Evolutionary conservation across 2,888 invertebrate species (phyloP).

Genomic region (Stratiomys singularior): DNA sequence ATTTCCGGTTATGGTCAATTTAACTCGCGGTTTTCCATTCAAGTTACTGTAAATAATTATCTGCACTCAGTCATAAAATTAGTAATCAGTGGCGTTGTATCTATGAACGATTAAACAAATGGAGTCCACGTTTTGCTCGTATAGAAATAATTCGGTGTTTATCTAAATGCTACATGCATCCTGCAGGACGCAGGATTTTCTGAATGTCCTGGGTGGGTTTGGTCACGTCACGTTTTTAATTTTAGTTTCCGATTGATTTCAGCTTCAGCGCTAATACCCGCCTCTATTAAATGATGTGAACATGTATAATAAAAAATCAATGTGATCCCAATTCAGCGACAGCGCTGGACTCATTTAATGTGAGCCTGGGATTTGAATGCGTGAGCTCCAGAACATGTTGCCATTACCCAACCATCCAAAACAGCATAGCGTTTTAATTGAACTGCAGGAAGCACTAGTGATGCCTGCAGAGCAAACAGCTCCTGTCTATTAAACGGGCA

Average conservation of each 20-base stretch:
- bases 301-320: no score
- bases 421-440: not conserved
- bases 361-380: no score
- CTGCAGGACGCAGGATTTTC: no score
- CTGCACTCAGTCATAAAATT: slow-evolving; percentile 36
- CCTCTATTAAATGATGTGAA: no score
- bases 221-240: no score
- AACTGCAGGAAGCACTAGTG: not conserved
- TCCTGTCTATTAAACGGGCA: not conserved
- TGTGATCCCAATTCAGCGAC: no score
- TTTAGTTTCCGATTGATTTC: no score
- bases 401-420: no score
- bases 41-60: slow-evolving; percentile 30
- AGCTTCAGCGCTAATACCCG: no score
- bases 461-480: not conserved
- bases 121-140: not conserved
- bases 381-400: no score
- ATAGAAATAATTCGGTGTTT: not conserved
- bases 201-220: no score
- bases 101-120: slow-evolving; percentile 11
- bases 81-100: not conserved
- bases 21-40: slow-evolving; percentile 31
- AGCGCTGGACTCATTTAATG: no score
- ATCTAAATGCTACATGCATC: not conserved
- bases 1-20: slow-evolving; percentile 41